Conservation (phyloP, 2,797 vertebrate genomes). For the Arrhamphus sclerolepis region DNA sequence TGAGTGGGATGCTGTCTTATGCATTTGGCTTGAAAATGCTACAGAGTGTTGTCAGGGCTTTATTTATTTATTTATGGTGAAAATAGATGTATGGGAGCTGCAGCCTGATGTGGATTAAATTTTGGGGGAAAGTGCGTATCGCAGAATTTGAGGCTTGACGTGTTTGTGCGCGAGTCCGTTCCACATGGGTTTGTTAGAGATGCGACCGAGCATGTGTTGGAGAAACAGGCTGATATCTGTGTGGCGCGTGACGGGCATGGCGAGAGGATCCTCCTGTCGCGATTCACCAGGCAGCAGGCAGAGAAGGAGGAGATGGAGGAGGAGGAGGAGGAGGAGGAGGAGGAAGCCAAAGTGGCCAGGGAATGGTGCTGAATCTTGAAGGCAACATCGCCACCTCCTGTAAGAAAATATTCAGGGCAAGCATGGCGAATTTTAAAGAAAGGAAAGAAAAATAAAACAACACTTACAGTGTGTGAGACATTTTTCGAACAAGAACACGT, state of each 20-base stretch:
- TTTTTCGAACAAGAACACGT: no score
- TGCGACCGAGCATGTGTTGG: conserved; percentile 23
- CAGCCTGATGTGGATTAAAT: conserved; percentile 21
- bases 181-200: conserved; percentile 15
- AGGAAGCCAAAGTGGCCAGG: conserved; percentile 18
- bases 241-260: conserved; percentile 79
- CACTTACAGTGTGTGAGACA: no score
- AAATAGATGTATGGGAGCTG: conserved; percentile 18
- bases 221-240: conserved; percentile 61
- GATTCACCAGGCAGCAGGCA: conserved; percentile 35
- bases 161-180: conserved; percentile 9
- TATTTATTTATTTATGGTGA: conserved; percentile 34
- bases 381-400: conserved; percentile 67
- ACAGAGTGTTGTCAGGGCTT: conserved; percentile 37
- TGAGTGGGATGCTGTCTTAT: conserved; percentile 46
- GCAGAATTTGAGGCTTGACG: conserved; percentile 5
- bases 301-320: conserved; percentile 32
- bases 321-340: conserved; percentile 5
- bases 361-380: conserved; percentile 35
- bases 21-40: conserved; percentile 39
- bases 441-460: no score
- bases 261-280: conserved; percentile 66
- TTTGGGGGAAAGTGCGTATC: neutral
- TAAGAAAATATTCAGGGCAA: neutral
- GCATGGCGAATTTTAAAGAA: neutral